Percentiles rank a stretch among this genome's conserved stretches.
Evolutionary conservation across 2,888 invertebrate genomes (phyloP).

Genomic region (Polydrusus tereticollis): DNA sequence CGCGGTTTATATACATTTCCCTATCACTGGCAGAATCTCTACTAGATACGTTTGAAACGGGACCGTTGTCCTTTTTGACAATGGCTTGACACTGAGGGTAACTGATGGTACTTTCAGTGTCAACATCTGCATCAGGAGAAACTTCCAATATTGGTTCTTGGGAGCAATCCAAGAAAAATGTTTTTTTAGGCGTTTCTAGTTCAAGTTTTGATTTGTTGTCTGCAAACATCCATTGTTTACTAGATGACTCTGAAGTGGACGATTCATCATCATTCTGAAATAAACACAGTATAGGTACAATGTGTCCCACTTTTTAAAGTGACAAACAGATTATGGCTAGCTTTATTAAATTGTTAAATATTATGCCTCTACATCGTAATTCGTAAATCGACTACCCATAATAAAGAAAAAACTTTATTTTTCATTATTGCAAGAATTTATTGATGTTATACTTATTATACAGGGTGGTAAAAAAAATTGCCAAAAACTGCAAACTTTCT

Average conservation of each 20-base stretch:
- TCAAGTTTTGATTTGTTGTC: constrained; percentile 22
- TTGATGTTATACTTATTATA: no score
- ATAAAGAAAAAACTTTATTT: no score
- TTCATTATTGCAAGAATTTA: no score
- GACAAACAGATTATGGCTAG: no score
- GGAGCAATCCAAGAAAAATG: constrained; percentile 21
- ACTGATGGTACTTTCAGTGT: constrained; percentile 13
- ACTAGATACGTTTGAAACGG: neutral
- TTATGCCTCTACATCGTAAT: no score
- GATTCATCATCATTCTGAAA: constrained; percentile 18
- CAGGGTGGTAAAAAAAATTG: no score
- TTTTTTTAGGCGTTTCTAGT: neutral
- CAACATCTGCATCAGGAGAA: constrained; percentile 9
- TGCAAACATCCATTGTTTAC: constrained; percentile 12
- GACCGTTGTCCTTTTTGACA: neutral
- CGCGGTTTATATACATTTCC: neutral
- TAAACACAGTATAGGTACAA: no score
- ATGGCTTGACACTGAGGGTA: neutral
- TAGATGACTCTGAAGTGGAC: constrained; percentile 2
- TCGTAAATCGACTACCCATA: no score
- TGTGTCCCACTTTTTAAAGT: neutral
- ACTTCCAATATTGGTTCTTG: constrained; percentile 22
- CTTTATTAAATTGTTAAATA: no score
- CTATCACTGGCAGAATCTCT: neutral
- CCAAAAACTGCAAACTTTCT: no score